Evolutionary conservation across 2,797 vertebrate genomes (phyloP), one percentile per base, ranked within the genome.

Genomic region (Lithobates pipiens): DNA sequence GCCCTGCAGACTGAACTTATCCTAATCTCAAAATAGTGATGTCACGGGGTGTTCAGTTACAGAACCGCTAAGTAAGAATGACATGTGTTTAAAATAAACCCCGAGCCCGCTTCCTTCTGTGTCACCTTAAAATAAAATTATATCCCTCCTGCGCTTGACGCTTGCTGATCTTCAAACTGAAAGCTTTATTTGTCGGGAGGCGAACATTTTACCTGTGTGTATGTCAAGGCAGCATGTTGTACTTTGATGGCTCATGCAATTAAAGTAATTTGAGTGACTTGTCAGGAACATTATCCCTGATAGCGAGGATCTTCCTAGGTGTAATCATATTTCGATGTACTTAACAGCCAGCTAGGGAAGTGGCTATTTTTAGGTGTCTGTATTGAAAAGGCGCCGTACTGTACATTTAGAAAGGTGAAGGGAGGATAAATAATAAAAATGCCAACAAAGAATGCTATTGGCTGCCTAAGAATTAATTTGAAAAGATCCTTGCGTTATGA

Each of bases 1-100:
- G 93, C 93, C 10, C 95, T 94, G 95, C 93, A 93, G 93, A 96
- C 91, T 94, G 95, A 95, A 96, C 95, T 96, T 92, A 78, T 93
- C 95, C 94, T 95, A 94, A 96, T 96, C 94, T 92, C 94, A 94
- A 94, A 95, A 94, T 94, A 95, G 91, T 95, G 93, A 94, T 95
- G 94, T 95, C 94, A 94, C 92, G 88, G 91, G 92, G 95, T 96
- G 94, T 97, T 95, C 88, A 87, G 86, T 94, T 93, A 92, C 93
- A 0, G 81, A 11, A 29, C 65, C 88, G 89, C 83, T 0, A 63
- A 90, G 89, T 83, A 76, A 89, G 88, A 85, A 86, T 89, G 89
- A 91, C 89, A 89, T 39, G 3, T 23, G 36, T 27, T 10, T 27
- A 82, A 65, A 42, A n/a, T 21, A 77, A 27, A 77, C 10, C 18